Base-by-base conservation (phyloP, 2,888 invertebrate species). In the Stenodera caucasica region DNA sequence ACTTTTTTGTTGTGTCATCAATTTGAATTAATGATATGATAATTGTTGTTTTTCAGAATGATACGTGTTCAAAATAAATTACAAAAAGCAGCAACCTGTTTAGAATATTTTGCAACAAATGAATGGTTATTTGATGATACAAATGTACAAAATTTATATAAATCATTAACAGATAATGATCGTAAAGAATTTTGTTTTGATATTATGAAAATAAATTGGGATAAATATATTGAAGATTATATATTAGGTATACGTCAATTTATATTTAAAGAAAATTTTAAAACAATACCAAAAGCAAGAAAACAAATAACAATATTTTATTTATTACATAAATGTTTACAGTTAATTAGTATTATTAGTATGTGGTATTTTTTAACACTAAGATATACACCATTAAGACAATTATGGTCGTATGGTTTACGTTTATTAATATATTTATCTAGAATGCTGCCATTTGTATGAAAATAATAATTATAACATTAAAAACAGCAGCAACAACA, bases 171-270 rank as follows among this genome's bases (percentile, higher is more conserved):
- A 68, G 82, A 85, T 12, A 84, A 84, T 45, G 94, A 94, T 81
- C 85, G 88, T 52, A 85, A 87, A 76, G 88, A 85, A 37, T 97
- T 96, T 80, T 89, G 90, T 78, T 96, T 96, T 79, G 94, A 96
- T 81, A 91, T 92, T 30, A 84, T 85, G 71, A 87, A 89, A 80
- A 92, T 96, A 71, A 86, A 96, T 80, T 97, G 96, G 96, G 89
- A 91, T 65, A 86, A 89, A 55, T 97, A 96, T 79, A 86, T 96
- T 72, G 94, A 96, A 83, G 88, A 91, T 72, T 97, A 96, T 78
- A 90, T 95, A 49, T 83, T 96, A 72, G 96, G 96, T 55, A 94
- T 95, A 76, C 86, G 96, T 77, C 89, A 80, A 80, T 96, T 92
- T 84, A 88, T 96, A 67, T 90, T 96, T 78, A 95, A 96, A n/a